Percentiles rank a stretch among this genome's conserved stretches.
Evolutionary conservation across 2,797 vertebrate species (phyloP).

Genomic region (Thripadectes ignobilis): DNA sequence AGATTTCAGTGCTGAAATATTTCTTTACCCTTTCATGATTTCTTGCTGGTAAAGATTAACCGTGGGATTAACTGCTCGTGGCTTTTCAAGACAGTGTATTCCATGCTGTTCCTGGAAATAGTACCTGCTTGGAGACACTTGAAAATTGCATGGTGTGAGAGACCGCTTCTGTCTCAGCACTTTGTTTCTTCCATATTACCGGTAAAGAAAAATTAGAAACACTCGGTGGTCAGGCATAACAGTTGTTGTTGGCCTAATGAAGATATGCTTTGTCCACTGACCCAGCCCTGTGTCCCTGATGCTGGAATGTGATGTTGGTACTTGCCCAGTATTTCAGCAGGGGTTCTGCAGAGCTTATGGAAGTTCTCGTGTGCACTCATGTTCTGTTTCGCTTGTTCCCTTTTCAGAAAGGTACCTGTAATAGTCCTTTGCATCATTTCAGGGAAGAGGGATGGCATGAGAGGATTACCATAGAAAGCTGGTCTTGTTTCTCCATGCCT

Average conservation of each 20-base stretch:
- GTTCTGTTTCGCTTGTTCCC: not conserved
- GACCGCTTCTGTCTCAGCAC: not conserved
- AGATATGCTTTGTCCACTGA: not conserved
- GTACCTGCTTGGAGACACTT: not conserved
- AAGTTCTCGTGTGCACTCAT: not conserved
- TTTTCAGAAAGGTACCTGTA: not conserved
- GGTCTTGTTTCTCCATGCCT: not conserved
- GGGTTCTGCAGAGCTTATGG: not conserved
- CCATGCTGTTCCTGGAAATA: not conserved
- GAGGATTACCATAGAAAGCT: not conserved
- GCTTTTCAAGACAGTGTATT: not conserved
- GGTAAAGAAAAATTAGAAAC: not conserved
- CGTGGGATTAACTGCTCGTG: fast-evolving
- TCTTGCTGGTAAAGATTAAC: not conserved
- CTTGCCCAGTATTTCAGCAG: not conserved
- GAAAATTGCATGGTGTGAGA: not conserved
- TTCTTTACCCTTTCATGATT: not conserved
- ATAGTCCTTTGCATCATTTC: not conserved
- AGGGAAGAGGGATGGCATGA: not conserved
- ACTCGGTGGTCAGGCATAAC: not conserved
- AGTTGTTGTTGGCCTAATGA: not conserved
- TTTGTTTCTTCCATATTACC: not conserved
- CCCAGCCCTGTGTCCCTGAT: not conserved
- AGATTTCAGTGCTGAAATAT: not conserved
- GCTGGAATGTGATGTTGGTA: not conserved